Evolutionary conservation across 2,113 vertebrate genomes (phyloP).

Genomic region (Podiceps cristatus): DNA sequence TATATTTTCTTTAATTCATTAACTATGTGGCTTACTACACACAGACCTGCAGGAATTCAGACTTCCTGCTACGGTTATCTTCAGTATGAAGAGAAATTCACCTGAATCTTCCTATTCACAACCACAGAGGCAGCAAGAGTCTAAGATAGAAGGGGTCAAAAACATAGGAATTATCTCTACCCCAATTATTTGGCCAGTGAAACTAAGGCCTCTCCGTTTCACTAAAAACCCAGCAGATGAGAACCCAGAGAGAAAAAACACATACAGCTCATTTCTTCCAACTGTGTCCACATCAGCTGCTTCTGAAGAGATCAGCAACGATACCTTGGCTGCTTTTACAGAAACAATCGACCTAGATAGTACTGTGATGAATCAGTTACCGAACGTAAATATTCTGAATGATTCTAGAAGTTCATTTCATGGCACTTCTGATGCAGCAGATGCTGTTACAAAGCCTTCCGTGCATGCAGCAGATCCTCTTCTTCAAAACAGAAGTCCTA

Average conservation of each 20-base stretch:
- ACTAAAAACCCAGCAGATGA: constrained; percentile 67
- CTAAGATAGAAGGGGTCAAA: constrained; percentile 73
- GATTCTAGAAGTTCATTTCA: constrained; percentile 16
- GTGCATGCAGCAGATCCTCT: constrained; percentile 30
- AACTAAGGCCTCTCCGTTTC: constrained; percentile 72
- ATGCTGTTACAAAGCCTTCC: constrained; percentile 28
- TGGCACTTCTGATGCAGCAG: constrained; percentile 51
- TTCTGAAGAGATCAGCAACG: constrained; percentile 16
- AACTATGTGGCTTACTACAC: constrained; percentile 55
- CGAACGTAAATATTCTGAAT: constrained; percentile 41
- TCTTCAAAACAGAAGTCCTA: constrained; percentile 42
- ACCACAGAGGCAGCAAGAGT: constrained; percentile 52
- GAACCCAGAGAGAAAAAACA: constrained; percentile 21
- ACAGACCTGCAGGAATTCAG: constrained; percentile 72
- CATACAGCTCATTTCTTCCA: constrained; percentile 31
- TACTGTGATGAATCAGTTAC: constrained; percentile 18
- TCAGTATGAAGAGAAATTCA: constrained; percentile 74
- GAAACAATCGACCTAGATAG: constrained; percentile 27
- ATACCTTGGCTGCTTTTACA: constrained; percentile 56
- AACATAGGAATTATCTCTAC: constrained; percentile 86
- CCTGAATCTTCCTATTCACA: constrained; percentile 22
- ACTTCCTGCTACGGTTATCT: constrained; percentile 62
- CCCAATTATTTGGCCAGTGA: constrained; percentile 82
- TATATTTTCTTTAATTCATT: constrained; percentile 50
- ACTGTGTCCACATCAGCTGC: constrained; percentile 39